phyloP scores from a whole-genome alignment of 2,888 invertebrate species.

The Pyrrhosoma nymphula region DNA sequence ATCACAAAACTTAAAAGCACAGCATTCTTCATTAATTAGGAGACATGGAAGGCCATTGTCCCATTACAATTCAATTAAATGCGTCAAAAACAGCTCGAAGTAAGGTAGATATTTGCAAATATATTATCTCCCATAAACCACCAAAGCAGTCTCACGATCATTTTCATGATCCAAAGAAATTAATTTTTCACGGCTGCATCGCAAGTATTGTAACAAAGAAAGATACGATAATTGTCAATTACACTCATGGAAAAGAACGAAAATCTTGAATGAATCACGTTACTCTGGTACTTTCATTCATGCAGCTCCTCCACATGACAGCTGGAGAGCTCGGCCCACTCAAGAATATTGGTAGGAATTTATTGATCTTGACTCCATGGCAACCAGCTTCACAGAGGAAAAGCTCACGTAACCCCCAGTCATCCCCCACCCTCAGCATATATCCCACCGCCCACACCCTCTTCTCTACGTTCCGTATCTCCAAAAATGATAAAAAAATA shows the following conservation, averaged over 20 bases:
- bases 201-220: too few relatives aligned
- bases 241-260: neutral
- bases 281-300: slow-evolving; percentile 69
- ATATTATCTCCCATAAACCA: neutral
- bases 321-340: slow-evolving; percentile 71
- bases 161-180: too few relatives aligned
- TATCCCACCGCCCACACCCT: slow-evolving; percentile 63
- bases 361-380: slow-evolving; percentile 71
- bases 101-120: neutral
- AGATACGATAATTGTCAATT: neutral
- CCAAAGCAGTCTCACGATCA: too few relatives aligned
- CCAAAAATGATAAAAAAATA: neutral
- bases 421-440: slow-evolving; percentile 61
- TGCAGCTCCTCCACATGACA: slow-evolving; percentile 69
- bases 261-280: slow-evolving; percentile 57
- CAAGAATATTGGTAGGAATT: slow-evolving; percentile 70
- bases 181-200: too few relatives aligned
- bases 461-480: slow-evolving; percentile 16
- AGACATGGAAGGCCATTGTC: neutral
- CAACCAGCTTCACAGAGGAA: slow-evolving; percentile 67
- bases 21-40: neutral
- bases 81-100: neutral
- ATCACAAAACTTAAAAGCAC: too few relatives aligned
- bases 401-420: slow-evolving; percentile 67
- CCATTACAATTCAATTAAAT: too few relatives aligned